Percentiles rank a stretch among this genome's conserved stretches.
phyloP scores from a whole-genome alignment of 2,113 vertebrate genomes.

The Leiothrix lutea region DNA sequence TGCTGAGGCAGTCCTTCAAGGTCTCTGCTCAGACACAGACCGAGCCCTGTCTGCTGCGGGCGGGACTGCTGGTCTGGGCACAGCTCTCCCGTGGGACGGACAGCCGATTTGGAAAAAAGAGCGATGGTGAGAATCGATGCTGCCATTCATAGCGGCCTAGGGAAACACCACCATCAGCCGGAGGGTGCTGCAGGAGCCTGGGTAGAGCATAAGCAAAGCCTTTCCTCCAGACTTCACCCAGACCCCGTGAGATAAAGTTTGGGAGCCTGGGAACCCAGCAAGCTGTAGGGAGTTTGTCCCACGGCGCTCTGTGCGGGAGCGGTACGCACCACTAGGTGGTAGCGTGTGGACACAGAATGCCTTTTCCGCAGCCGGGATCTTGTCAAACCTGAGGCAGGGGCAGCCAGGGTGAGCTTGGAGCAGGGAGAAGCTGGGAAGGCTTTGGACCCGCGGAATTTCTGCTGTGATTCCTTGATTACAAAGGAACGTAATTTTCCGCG shows the following conservation, averaged over 20 bases:
- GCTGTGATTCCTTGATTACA: neutral
- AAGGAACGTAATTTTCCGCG: too few species aligned
- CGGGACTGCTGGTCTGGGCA: neutral
- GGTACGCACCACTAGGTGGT: neutral
- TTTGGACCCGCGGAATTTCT: neutral
- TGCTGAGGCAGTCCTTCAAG: neutral
- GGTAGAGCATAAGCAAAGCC: rapidly evolving
- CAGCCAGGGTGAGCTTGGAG: neutral
- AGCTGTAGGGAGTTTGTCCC: rapidly evolving
- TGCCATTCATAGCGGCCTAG: rapidly evolving
- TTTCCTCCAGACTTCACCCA: neutral
- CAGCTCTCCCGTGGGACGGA: rapidly evolving
- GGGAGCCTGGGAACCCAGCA: rapidly evolving
- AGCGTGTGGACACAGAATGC: neutral
- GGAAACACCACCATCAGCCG: neutral
- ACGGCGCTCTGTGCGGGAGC: rapidly evolving
- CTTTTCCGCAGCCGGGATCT: rapidly evolving
- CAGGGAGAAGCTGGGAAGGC: neutral
- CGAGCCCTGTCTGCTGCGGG: neutral
- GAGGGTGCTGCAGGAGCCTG: neutral
- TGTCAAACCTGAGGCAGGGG: rapidly evolving
- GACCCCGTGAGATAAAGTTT: rapidly evolving
- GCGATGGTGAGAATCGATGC: rapidly evolving
- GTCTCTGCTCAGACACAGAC: neutral
- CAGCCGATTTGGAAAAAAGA: too few species aligned